Evolutionary conservation across 2,797 vertebrate species (phyloP).

Genomic region (Pempheris klunzingeri): DNA sequence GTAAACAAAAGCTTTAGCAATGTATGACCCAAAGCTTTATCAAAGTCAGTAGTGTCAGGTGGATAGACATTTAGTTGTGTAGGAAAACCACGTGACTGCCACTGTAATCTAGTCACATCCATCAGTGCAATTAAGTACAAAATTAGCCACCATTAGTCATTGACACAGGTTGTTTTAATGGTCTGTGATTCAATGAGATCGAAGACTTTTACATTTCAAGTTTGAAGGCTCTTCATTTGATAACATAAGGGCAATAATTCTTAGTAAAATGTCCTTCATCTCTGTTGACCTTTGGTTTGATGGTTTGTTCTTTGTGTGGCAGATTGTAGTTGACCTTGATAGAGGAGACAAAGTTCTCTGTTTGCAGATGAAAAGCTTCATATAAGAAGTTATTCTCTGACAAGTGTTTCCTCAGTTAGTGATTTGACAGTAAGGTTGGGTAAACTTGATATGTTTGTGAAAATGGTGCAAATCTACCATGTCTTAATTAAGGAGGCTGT

Average conservation of each 20-base stretch:
- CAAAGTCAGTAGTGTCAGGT: background rate
- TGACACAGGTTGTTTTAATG: conserved; percentile 4
- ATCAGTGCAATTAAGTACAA: background rate
- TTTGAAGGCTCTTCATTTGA: background rate
- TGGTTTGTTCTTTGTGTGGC: background rate
- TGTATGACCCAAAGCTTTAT: background rate
- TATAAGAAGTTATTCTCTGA: background rate
- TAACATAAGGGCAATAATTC: background rate
- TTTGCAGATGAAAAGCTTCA: background rate
- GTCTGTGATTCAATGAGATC: background rate
- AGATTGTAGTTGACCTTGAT: background rate
- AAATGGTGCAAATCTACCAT: background rate
- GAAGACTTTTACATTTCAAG: background rate
- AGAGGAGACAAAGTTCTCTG: background rate
- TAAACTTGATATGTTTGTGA: background rate
- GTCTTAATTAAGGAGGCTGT: background rate
- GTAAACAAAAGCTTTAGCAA: background rate
- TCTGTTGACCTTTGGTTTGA: background rate
- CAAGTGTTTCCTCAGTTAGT: background rate
- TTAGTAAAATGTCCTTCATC: background rate
- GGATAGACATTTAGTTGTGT: background rate
- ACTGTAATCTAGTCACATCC: background rate
- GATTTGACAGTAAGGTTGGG: background rate
- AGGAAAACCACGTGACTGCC: too few species aligned
- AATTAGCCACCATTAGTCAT: background rate